Conservation (phyloP, 2,888 invertebrate genomes). For the Tromatobia lineatoria region DNA sequence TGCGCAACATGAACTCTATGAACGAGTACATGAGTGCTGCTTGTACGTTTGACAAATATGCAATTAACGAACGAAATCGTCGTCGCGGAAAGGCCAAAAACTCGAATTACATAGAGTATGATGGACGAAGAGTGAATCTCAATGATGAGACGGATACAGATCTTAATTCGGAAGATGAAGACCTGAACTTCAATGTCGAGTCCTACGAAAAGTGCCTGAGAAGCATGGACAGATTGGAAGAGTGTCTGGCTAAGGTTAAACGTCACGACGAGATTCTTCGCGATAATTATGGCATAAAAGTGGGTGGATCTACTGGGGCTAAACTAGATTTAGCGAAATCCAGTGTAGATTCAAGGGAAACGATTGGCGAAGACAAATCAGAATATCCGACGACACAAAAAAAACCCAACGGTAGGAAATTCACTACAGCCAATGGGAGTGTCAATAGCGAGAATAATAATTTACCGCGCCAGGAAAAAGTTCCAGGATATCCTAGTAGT, state of each 20-base stretch:
- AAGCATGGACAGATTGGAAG: constrained; percentile 77
- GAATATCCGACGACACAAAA: constrained; percentile 15
- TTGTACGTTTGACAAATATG: constrained; percentile 66
- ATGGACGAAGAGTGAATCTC: constrained; percentile 66
- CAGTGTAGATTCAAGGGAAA: constrained; percentile 68
- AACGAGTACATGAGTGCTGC: constrained; percentile 77
- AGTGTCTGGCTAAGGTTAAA: constrained; percentile 75
- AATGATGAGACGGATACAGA: constrained; percentile 69
- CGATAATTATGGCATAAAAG: constrained; percentile 74
- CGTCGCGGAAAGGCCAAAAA: constrained; percentile 46
- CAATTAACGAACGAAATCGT: constrained; percentile 33
- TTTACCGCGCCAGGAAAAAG: not conserved
- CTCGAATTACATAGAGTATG: constrained; percentile 68
- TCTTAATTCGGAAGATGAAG: constrained; percentile 55
- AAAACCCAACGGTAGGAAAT: not conserved
- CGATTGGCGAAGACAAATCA: not conserved
- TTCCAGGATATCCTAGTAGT: not conserved
- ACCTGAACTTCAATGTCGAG: constrained; percentile 65
- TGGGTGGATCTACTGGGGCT: constrained; percentile 79
- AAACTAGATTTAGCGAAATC: constrained; percentile 78
- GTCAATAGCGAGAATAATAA: constrained; percentile 41
- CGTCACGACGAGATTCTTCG: constrained; percentile 75
- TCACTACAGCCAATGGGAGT: not conserved
- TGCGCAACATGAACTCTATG: constrained; percentile 79
- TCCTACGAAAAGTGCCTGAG: constrained; percentile 78